Percentiles rank a stretch among this genome's conserved stretches.
These are phyloP conservation scores for Caenorhabditis doughertyi DNA, from an alignment of 2,888 invertebrate species.

Conservation along the genomic window DNA sequence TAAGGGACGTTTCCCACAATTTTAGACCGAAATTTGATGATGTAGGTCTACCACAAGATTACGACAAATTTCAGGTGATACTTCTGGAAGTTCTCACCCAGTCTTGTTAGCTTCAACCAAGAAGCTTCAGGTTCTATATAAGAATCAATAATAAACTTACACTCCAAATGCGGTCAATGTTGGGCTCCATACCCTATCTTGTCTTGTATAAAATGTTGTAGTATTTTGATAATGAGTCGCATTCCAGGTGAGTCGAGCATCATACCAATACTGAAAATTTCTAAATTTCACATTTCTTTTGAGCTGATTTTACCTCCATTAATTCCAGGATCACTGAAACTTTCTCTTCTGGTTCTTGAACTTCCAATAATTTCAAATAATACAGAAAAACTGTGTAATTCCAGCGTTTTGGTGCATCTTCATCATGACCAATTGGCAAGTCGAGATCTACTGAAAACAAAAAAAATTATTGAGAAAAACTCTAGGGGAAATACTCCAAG, in stretches of 20 bases:
- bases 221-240: slow-evolving; percentile 13
- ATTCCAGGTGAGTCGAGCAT: slow-evolving; percentile 45
- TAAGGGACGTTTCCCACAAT: too few relatives aligned
- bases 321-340: slow-evolving; percentile 44
- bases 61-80: too few relatives aligned
- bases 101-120: too few relatives aligned
- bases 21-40: too few relatives aligned
- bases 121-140: too few relatives aligned
- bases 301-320: slow-evolving; percentile 45
- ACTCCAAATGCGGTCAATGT: slow-evolving; percentile 26
- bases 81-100: too few relatives aligned
- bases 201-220: slow-evolving; percentile 19
- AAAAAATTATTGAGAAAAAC: too few relatives aligned
- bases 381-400: slow-evolving; percentile 49
- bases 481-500: slow-evolving; percentile 4
- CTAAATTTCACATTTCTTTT: not conserved
- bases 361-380: slow-evolving; percentile 47
- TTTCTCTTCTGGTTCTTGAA: slow-evolving; percentile 47
- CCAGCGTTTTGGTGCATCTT: not conserved
- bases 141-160: slow-evolving; percentile 13
- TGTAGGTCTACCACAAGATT: too few relatives aligned
- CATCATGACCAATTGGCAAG: slow-evolving; percentile 23
- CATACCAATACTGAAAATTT: slow-evolving; percentile 41
- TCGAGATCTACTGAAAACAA: slow-evolving; percentile 9
- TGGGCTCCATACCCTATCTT: slow-evolving; percentile 43